Evolutionary conservation across 2,113 vertebrate genomes (phyloP), one percentile per base, ranked within the genome.

Genomic region (Potamarius usumacintae): DNA sequence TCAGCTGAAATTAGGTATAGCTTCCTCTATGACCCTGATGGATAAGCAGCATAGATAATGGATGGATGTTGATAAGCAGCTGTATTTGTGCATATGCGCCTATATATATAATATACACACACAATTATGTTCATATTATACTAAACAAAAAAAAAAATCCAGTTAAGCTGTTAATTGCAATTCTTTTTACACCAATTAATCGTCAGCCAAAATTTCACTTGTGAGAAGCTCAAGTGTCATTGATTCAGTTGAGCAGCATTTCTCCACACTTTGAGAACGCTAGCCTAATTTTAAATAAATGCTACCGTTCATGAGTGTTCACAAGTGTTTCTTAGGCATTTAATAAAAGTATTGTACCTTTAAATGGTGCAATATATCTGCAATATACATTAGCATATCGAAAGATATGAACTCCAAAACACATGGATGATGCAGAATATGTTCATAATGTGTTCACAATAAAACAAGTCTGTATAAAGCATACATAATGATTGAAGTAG

Each of bases 391-490:
- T 55, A 77, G 55, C 57, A 80, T 30, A 57, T 57, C 18, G 25
- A n/a, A 69, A 81, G 27, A 86, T 55, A 81, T 69, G 15, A 55
- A 80, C 78, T 69, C 48, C 34, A 77, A 86, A 69, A 85, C 62
- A 86, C 76, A 86, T 52, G 11, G 74, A 50, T 52, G 17, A 67
- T 42, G 77, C 50, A 69, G 7, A 69, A 86, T 20, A n/a, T 67
- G 42, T 55, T 74, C 52, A 79, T 7, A 77, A 77, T 74, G 30
- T 74, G n/a, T 57, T 72, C 53, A 58, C 53, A n/a, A 52, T 25
- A 85, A 76, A 85, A 71, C 5, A 69, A 74, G 18, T 53, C 65
- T 79, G 60, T 52, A 85, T 60, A 86, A 79, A 79, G 76, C 50
- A 55, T 53, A 69, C 27, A 80, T 17, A 62, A 5, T 58, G 14